phyloP scores from a whole-genome alignment of 2,113 vertebrate genomes.

The Brachypteracias leptosomus region DNA sequence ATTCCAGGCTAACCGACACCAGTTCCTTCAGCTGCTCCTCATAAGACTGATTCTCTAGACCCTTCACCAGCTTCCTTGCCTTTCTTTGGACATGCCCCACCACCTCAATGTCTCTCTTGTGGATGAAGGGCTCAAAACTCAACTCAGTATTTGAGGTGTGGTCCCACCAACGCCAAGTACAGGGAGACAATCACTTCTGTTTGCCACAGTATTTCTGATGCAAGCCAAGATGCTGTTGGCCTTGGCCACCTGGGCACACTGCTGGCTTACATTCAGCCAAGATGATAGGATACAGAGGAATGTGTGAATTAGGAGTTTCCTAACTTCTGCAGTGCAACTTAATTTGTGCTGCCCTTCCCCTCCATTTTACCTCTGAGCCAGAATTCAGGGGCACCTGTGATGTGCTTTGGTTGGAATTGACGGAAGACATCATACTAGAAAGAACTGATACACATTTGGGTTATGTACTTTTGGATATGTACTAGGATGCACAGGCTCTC shows the following conservation, averaged over 20 bases:
- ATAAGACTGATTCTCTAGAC: background rate
- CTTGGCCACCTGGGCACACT: background rate
- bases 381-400: background rate
- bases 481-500: background rate
- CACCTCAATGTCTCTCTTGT: background rate
- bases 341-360: background rate
- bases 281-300: background rate
- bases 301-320: background rate
- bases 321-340: background rate
- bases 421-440: background rate
- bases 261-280: background rate
- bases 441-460: background rate
- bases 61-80: background rate
- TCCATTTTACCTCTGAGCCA: background rate
- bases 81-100: background rate
- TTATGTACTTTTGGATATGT: background rate
- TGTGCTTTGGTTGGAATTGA: background rate
- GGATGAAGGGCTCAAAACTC: background rate
- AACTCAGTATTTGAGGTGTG: rapidly evolving
- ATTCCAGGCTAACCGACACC: background rate
- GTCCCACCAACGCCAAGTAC: background rate
- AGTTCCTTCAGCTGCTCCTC: background rate
- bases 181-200: background rate
- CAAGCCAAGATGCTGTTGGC: background rate
- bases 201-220: background rate